These are phyloP conservation scores for Tribolium freemani DNA, from an alignment of 2,888 invertebrate genomes.

Conservation along the genomic window DNA sequence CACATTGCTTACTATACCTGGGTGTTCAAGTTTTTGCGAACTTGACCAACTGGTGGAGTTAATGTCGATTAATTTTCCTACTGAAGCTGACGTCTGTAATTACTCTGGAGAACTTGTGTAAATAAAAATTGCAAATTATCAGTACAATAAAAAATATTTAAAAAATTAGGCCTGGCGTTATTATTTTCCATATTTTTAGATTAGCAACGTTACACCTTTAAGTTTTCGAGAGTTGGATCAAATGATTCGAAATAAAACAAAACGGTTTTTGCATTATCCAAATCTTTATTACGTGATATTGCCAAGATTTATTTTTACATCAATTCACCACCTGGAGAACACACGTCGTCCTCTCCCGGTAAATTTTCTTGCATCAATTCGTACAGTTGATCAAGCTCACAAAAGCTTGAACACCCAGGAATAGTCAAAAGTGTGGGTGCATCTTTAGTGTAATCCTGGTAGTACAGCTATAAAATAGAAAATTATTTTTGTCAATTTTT, in stretches of 20 bases:
- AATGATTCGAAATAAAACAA: not conserved
- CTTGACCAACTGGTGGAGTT: conserved; percentile 1
- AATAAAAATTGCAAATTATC: not conserved
- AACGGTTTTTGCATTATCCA: not conserved
- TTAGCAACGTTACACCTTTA: too few species aligned
- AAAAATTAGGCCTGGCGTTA: too few species aligned
- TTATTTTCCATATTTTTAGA: too few species aligned
- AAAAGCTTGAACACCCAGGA: conserved; percentile 30
- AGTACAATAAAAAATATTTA: too few species aligned
- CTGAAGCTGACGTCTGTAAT: not conserved
- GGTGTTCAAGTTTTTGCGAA: conserved; percentile 1
- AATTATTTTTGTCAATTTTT: not conserved
- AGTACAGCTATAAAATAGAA: conserved; percentile 26
- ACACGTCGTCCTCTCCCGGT: conserved; percentile 18
- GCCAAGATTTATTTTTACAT: not conserved
- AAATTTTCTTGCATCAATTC: conserved; percentile 19
- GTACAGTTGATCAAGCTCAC: conserved; percentile 7
- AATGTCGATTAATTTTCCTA: not conserved
- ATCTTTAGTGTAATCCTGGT: conserved; percentile 22
- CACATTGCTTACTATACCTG: not conserved
- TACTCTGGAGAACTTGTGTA: not conserved
- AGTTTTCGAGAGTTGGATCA: too few species aligned
- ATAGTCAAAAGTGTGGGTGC: conserved; percentile 24
- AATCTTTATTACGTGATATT: not conserved
- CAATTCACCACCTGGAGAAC: conserved; percentile 1